A percentile compares a stretch with the other conserved stretches of the same genome.
Conservation (phyloP, 2,113 vertebrate species). For the Raja brachyura region DNA sequence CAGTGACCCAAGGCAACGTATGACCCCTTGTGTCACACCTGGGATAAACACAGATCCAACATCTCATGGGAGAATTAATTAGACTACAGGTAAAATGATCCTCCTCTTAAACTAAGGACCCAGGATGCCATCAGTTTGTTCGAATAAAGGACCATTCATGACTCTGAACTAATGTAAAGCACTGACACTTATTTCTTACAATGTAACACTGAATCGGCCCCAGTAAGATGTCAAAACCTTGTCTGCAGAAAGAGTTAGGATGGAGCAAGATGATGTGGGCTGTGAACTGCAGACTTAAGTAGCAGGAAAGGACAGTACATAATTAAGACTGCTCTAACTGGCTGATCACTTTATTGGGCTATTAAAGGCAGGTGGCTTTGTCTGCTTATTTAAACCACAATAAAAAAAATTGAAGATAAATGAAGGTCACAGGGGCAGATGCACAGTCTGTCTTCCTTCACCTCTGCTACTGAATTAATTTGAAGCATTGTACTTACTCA, state of each 20-base stretch:
- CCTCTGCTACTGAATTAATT: conserved; percentile 38
- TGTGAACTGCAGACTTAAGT: conserved; percentile 35
- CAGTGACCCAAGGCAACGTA: conserved; percentile 4
- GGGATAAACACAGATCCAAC: neutral
- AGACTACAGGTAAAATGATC: neutral
- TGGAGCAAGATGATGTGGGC: conserved; percentile 28
- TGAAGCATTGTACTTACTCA: conserved; percentile 38
- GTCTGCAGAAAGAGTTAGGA: conserved; percentile 7
- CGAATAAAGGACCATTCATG: neutral
- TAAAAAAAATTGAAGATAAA: conserved; percentile 39
- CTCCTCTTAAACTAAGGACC: conserved; percentile 10
- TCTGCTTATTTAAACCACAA: conserved; percentile 37
- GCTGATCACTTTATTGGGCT: conserved; percentile 33
- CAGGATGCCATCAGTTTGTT: neutral
- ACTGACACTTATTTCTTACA: neutral
- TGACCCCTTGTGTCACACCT: neutral
- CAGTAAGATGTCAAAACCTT: conserved; percentile 26
- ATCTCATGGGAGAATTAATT: conserved; percentile 21
- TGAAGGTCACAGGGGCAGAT: conserved; percentile 36
- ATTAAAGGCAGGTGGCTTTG: conserved; percentile 37
- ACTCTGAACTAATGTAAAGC: neutral
- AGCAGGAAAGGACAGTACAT: conserved; percentile 23
- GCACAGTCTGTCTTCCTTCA: conserved; percentile 39
- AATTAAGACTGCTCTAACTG: conserved; percentile 37
- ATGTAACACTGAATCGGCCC: neutral